These are phyloP conservation scores for Aix galericulata DNA, from an alignment of 2,113 vertebrate species.

Conservation along the genomic window DNA sequence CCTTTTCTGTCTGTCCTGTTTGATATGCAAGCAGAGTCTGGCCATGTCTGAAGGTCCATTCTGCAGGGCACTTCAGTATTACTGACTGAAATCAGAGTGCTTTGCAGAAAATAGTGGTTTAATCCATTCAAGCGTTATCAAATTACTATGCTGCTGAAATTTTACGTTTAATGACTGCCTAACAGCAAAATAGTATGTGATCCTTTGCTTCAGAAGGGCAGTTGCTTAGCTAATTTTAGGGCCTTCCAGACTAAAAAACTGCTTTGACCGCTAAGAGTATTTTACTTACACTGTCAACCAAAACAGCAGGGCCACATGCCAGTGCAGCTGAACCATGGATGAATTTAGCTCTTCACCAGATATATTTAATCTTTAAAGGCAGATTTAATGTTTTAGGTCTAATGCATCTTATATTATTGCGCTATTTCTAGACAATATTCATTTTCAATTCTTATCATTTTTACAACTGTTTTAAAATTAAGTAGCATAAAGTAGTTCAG, in stretches of 20 bases:
- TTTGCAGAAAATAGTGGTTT: neutral
- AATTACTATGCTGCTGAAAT: conserved; percentile 45
- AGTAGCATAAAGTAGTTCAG: conserved; percentile 16
- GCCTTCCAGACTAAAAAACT: conserved; percentile 22
- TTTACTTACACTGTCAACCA: neutral
- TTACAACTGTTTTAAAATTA: conserved; percentile 17
- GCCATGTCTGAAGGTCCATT: neutral
- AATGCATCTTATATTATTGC: neutral
- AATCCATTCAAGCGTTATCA: neutral
- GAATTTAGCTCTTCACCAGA: conserved; percentile 14
- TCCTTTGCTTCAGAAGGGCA: conserved; percentile 10
- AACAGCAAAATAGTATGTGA: neutral
- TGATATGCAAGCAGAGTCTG: neutral
- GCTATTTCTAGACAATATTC: neutral
- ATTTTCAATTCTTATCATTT: conserved; percentile 8
- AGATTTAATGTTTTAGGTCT: conserved; percentile 27
- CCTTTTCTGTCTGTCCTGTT: neutral
- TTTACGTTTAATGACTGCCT: conserved; percentile 3
- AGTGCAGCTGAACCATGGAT: neutral
- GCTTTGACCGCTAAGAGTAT: neutral
- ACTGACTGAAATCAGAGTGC: neutral
- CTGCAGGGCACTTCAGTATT: neutral
- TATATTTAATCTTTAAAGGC: conserved; percentile 32
- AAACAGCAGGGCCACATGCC: neutral
- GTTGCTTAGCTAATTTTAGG: conserved; percentile 25